phyloP scores from a whole-genome alignment of 2,113 vertebrate species.

The Heteronetta atricapilla region DNA sequence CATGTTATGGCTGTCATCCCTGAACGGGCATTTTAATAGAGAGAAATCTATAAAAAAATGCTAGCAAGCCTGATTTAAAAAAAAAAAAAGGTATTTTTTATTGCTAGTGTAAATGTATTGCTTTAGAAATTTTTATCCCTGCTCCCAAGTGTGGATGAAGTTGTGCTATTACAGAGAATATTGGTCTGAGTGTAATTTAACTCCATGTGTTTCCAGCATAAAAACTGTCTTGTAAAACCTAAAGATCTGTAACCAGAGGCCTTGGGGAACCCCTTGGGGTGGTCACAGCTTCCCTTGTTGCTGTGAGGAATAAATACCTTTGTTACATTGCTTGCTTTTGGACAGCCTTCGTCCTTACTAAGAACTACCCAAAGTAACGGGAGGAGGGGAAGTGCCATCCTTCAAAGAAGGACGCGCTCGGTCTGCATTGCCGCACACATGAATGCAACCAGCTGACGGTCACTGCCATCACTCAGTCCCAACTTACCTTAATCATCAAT shows the following conservation, averaged over 20 bases:
- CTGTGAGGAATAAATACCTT: not conserved
- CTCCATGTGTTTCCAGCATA: not conserved
- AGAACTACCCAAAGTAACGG: not conserved
- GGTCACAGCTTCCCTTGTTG: not conserved
- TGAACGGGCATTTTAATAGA: not conserved
- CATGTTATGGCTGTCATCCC: not conserved
- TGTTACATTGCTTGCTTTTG: fast-evolving
- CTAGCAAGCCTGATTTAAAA: not conserved
- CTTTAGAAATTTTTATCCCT: not conserved
- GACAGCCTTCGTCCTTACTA: not conserved
- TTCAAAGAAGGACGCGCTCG: not conserved
- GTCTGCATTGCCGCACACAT: not conserved
- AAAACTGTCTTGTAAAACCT: not conserved
- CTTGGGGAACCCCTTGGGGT: not conserved
- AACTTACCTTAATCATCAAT: not conserved
- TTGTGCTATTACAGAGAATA: not conserved
- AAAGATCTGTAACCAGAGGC: not conserved
- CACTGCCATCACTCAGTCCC: not conserved
- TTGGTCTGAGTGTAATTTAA: not conserved
- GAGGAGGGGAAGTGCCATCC: not conserved
- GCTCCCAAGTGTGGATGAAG: not conserved
- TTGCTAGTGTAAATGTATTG: not conserved
- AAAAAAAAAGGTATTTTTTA: not conserved
- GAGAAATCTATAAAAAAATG: not conserved
- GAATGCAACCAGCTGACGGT: not conserved